A percentile compares a stretch with the other conserved stretches of the same genome.
Evolutionary conservation across 2,888 invertebrate genomes (phyloP).

Genomic region (Nycteola revayana): DNA sequence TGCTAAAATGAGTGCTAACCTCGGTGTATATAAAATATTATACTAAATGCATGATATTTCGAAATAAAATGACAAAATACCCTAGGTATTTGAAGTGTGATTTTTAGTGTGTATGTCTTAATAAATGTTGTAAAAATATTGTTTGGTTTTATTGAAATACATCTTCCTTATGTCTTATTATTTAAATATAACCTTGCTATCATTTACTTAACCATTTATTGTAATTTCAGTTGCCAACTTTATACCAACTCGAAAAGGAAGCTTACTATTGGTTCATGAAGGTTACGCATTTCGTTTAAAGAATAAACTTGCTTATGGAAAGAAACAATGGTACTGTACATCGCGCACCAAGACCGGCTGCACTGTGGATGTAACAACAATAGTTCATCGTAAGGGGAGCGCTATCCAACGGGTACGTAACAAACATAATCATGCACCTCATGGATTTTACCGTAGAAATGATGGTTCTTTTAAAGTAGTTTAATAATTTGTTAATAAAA

Average conservation of each 20-base stretch:
- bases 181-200: not conserved
- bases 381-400: conserved; percentile 48
- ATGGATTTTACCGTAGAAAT: conserved; percentile 60
- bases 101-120: too few species aligned
- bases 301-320: conserved; percentile 70
- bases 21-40: too few species aligned
- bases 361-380: conserved; percentile 65
- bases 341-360: conserved; percentile 66
- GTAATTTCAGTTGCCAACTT: conserved; percentile 71
- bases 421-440: conserved; percentile 62
- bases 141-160: too few species aligned
- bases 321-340: conserved; percentile 74
- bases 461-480: conserved; percentile 71
- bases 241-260: conserved; percentile 68
- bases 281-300: conserved; percentile 69
- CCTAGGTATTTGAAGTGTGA: too few species aligned
- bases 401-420: conserved; percentile 61
- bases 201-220: conserved; percentile 16
- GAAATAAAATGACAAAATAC: too few species aligned
- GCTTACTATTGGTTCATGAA: conserved; percentile 60
- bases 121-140: too few species aligned
- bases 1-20: too few species aligned
- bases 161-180: too few species aligned
- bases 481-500: too few species aligned
- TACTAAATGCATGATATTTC: too few species aligned